Base-by-base conservation (phyloP, 2,888 invertebrate species). In the Melieria omissa region DNA sequence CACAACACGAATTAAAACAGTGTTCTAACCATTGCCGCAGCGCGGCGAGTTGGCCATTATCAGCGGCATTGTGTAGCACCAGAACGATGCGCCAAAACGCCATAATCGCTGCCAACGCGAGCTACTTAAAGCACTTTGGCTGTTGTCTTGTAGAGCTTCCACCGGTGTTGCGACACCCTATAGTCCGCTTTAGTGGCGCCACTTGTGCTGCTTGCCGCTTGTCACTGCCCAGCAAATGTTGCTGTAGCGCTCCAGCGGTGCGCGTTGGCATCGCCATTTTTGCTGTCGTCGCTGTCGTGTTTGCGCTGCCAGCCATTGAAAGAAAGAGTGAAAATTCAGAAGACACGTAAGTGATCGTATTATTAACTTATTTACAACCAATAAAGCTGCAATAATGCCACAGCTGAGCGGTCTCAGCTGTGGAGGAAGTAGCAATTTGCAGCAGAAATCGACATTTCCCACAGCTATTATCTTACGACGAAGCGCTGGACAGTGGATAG, bases 311-410 rank as follows among this genome's bases (percentile, higher is more conserved):
- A 55, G 73, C 70, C 73, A 76, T 70, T 75, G 73, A 69, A 69
- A 29, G 29, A 29, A 29, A 29, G 29, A 29, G 29, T 29, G 29
- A 29, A 29, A 29, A 29, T 29, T 29, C 29, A 29, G 29, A 29
- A 29, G 29, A 29, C 29, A 29, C n/a, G 46, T 60, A 71, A 65
- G 49, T 42, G 52, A n/a, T 44, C 45, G 82, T 81, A 79, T 83
- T 84, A 83, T 83, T 83, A 82, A 84, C 82, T 84, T 84, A 84
- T 82, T 84, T 82, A 78, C 80, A 84, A 75, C 80, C 84, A 82
- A 81, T 84, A 80, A 84, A 83, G 82, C 78, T 79, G 82, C 79
- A 82, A 81, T 80, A 81, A 82, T 77, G 76, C 75, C 65, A 65
- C 72, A 68, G 70, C 69, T 58, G 73, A 64, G n/a, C 72, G 66